Evolutionary conservation across 2,888 invertebrate species (phyloP), one percentile per base, ranked within the genome.

Genomic region (Nymphalis urticae): DNA sequence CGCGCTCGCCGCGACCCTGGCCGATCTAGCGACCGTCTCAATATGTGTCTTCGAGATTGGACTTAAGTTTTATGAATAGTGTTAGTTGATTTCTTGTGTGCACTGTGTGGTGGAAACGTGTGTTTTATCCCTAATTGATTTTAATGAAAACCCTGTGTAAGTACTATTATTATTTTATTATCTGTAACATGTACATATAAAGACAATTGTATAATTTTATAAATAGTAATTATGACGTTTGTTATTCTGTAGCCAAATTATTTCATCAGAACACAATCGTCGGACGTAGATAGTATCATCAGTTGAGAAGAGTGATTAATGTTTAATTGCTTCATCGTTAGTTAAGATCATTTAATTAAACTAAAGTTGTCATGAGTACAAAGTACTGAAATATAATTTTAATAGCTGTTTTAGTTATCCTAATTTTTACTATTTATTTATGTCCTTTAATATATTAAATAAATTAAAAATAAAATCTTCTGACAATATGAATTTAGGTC

Each of bases 121-220:
- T 77, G 68, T 73, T 77, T 76, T 76, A 65, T 70, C 72, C 69
- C 73, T 75, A 76, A 76, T 78, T 80, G 75, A 79, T 81, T 77
- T 76, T 75, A 76, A 74, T 73, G 72, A 73, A 63, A 74, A 81
- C 77, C 82, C 81, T 76, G 76, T 83, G 82, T 85, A 75, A 85
- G 83, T 82, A 79, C 0, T 10, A 10, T 5, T 16, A 17, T 32
- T 42, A 13, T 17, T 56, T 62, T 54, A n/a, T 42, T 13, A 21
- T n/a, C 19, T 50, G 3, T n/a, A 5, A 54, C 48, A 21, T 21
- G 48, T 54, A 47, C 51, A n/a, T 21, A 7, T 36, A 54, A 2
- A 36, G 17, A 56, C 56, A 56, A 56, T 62, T 24, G 42, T 24
- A 62, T 60, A 50, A 65, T 65, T 65, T 61, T 70, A 70, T 70